Conservation (phyloP, 2,113 vertebrate species). For the Gopherus flavomarginatus region DNA sequence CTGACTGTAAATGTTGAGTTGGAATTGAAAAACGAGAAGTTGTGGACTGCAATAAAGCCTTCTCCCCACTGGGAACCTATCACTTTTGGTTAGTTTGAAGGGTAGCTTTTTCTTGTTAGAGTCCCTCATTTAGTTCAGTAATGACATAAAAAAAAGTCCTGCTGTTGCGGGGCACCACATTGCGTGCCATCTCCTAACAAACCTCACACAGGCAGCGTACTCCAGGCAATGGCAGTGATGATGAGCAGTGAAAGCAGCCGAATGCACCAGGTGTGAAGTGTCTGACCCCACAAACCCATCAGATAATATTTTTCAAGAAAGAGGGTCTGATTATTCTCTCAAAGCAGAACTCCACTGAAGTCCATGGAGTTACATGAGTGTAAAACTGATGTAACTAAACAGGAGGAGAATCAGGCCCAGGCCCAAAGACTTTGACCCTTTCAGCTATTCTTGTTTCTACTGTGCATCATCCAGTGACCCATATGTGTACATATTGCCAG, state of each 20-base stretch:
- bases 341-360: not conserved
- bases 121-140: not conserved
- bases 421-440: not conserved
- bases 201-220: not conserved
- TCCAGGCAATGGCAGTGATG: not conserved
- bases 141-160: not conserved
- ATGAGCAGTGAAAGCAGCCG: not conserved
- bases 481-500: not conserved
- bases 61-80: not conserved
- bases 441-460: not conserved
- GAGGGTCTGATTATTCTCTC: constrained; percentile 37
- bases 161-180: not conserved
- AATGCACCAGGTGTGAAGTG: not conserved
- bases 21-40: constrained; percentile 11
- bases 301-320: constrained; percentile 6
- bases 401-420: not conserved
- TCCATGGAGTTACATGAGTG: not conserved
- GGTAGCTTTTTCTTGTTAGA: not conserved
- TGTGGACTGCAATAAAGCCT: not conserved
- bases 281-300: not conserved
- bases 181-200: not conserved
- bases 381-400: not conserved
- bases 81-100: not conserved
- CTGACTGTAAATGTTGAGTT: constrained; percentile 9
- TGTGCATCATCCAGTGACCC: constrained; percentile 14